Base-by-base conservation (phyloP, 2,888 invertebrate species). In the Poecilus cupreus region DNA sequence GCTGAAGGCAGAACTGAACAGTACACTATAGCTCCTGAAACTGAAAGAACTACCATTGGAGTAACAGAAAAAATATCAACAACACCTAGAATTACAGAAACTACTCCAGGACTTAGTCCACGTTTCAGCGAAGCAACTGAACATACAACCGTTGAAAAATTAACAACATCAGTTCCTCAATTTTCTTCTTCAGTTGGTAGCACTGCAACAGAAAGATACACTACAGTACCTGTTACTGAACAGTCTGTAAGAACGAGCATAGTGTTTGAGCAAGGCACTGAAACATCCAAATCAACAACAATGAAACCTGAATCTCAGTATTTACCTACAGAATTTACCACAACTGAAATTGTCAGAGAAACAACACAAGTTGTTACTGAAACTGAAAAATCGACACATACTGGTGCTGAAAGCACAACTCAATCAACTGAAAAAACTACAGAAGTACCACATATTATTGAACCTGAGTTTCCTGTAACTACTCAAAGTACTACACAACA, bases 351-450 rank as follows among this genome's bases (percentile, higher is more conserved):
- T n/a, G n/a, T n/a, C n/a, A n/a, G n/a, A n/a, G n/a, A n/a, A n/a
- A n/a, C n/a, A n/a, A 81, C 80, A 80, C 78, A 22, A 84, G 10
- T 83, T 88, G n/a, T 88, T 3, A 88, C 89, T 1, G 86, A 88
- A 79, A 86, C 86, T 82, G 83, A 85, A 13, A 85, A 85, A 8
- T 85, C 86, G 22, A 82, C 85, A 4, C 83, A 81, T 24, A n/a
- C 18, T 49, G 5, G 6, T 49, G 20, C 3, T 22, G 54, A 54
- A 22, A 54, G 20, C 18, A 20, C 10, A 18, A 11, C 6, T 54
- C 10, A 6, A 2, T 10, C 49, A 49, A 16, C 49, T n/a, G 18
- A 13, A n/a, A 49, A n/a, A 49, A 8, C 8, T 6, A 32, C 32
- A 6, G 32, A 32, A 13, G 16, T n/a, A n/a, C n/a, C n/a, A 13